A percentile compares a stretch with the other conserved stretches of the same genome.
Evolutionary conservation across 2,113 vertebrate genomes (phyloP).

Genomic region (Chlorodrepanis virens): DNA sequence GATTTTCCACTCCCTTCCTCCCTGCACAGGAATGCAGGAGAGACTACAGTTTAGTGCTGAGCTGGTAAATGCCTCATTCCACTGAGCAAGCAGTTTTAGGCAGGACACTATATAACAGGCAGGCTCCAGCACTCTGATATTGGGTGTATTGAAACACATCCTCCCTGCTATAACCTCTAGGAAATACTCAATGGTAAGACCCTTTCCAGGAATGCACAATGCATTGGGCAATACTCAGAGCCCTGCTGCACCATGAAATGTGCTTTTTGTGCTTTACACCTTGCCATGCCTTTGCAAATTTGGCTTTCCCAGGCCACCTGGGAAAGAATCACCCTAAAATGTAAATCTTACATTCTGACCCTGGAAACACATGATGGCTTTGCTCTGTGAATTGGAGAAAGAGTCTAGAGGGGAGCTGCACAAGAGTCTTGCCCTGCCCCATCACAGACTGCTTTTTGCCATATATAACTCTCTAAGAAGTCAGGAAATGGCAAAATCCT

Average conservation of each 20-base stretch:
- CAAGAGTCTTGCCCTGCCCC: neutral
- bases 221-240: neutral
- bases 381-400: neutral
- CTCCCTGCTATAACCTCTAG: neutral
- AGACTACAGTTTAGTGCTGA: constrained; percentile 17
- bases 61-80: constrained; percentile 33
- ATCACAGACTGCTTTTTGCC: neutral
- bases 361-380: neutral
- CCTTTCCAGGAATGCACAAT: neutral
- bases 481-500: constrained; percentile 10
- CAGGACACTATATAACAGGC: neutral
- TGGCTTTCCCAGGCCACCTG: neutral
- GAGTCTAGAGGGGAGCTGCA: neutral
- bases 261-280: neutral
- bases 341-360: neutral
- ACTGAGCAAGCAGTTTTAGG: constrained; percentile 40
- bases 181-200: neutral
- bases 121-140: neutral
- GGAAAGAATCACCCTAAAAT: neutral
- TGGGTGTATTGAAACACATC: neutral
- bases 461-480: neutral
- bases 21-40: constrained; percentile 4
- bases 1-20: constrained; percentile 3
- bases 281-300: neutral
- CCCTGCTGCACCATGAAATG: neutral